phyloP scores from a whole-genome alignment of 2,888 invertebrate genomes.

The Catocala sponsa region DNA sequence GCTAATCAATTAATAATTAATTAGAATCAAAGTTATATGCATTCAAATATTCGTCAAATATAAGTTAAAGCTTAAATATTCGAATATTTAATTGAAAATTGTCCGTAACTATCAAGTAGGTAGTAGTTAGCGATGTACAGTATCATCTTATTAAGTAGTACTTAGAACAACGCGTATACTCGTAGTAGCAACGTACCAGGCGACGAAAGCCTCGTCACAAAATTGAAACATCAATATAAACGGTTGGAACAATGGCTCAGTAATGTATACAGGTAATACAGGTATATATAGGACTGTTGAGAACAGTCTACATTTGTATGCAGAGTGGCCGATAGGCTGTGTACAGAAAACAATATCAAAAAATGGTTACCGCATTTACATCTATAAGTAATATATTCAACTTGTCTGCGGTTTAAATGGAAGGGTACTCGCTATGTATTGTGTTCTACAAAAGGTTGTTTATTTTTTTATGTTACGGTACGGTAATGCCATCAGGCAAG shows the following conservation, averaged over 20 bases:
- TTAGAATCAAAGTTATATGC: no score
- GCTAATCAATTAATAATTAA: no score
- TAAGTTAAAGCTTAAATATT: no score
- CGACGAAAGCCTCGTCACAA: slow-evolving; percentile 25
- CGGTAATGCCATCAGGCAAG: no score
- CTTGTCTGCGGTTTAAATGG: slow-evolving; percentile 22
- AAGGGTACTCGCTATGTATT: neutral
- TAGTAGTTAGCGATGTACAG: no score
- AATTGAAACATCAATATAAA: slow-evolving; percentile 48
- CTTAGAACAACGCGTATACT: no score
- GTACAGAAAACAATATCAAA: slow-evolving; percentile 57
- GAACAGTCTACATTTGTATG: slow-evolving; percentile 55
- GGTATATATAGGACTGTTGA: slow-evolving; percentile 28
- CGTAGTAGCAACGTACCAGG: neutral
- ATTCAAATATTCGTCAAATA: no score
- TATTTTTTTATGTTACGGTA: no score
- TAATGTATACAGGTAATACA: slow-evolving; percentile 46
- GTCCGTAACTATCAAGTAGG: no score
- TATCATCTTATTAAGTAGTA: no score
- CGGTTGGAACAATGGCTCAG: slow-evolving; percentile 37
- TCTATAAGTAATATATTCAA: slow-evolving; percentile 37
- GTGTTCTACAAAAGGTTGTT: no score
- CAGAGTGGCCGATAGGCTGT: slow-evolving; percentile 56
- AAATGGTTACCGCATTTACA: slow-evolving; percentile 55
- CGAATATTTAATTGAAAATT: no score